Percentiles rank a stretch among this genome's conserved stretches.
Evolutionary conservation across 2,888 invertebrate species (phyloP).

Genomic region (Caenorhabditis doughertyi): DNA sequence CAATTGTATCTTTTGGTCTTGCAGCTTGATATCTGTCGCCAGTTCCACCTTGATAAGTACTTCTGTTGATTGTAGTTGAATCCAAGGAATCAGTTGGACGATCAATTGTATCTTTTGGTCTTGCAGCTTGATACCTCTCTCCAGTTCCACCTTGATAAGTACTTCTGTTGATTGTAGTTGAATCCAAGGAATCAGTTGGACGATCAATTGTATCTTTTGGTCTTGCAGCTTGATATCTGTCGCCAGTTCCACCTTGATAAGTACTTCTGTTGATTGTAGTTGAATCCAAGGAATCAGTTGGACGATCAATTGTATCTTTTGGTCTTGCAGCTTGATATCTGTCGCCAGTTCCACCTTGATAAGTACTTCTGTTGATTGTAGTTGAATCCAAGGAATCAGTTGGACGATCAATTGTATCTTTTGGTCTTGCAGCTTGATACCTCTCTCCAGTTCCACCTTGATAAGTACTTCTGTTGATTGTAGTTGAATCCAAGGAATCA

Average conservation of each 20-base stretch:
- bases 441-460: conserved; percentile 40
- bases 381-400: conserved; percentile 21
- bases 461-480: conserved; percentile 41
- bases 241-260: conserved; percentile 40
- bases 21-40: conserved; percentile 30
- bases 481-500: conserved; percentile 21
- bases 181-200: conserved; percentile 21
- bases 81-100: conserved; percentile 20
- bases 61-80: conserved; percentile 34
- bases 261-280: conserved; percentile 35
- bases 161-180: conserved; percentile 29
- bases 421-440: conserved; percentile 19
- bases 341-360: conserved; percentile 43
- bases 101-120: conserved; percentile 37
- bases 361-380: conserved; percentile 37
- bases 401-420: conserved; percentile 30
- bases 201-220: conserved; percentile 32
- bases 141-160: conserved; percentile 44
- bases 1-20: conserved; percentile 29
- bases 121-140: conserved; percentile 14
- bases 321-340: conserved; percentile 30
- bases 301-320: conserved; percentile 28
- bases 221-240: conserved; percentile 23
- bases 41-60: conserved; percentile 40
- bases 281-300: conserved; percentile 24